Conservation (phyloP, 2,113 vertebrate genomes). For the Barnardius zonarius region DNA sequence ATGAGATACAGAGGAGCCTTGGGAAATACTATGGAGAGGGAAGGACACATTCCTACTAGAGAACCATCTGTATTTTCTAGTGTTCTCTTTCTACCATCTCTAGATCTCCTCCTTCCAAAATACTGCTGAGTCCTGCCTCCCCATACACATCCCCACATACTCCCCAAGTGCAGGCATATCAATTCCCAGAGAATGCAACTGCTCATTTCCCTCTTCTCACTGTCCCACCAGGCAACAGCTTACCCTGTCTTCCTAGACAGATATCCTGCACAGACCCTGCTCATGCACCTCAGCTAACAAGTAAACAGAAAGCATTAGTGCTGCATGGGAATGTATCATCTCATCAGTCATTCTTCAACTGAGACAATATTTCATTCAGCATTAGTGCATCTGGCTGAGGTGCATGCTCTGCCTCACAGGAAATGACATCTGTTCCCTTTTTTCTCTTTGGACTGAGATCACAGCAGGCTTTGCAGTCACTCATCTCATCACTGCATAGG, state of each 20-base stretch:
- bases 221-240: background rate
- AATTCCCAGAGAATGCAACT: background rate
- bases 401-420: background rate
- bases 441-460: background rate
- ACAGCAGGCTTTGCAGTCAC: background rate
- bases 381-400: background rate
- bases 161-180: background rate
- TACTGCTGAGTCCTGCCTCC: background rate
- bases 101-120: background rate
- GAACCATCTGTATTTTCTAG: background rate
- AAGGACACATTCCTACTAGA: background rate
- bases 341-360: background rate
- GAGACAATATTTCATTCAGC: background rate
- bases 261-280: too few relatives aligned
- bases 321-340: background rate
- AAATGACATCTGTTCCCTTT: background rate
- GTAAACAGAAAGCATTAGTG: background rate
- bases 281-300: background rate
- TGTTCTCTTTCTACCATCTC: background rate
- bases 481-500: background rate
- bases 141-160: background rate
- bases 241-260: background rate
- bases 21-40: background rate
- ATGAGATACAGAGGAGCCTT: background rate
- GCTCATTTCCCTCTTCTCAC: background rate